phyloP scores from a whole-genome alignment of 2,888 invertebrate genomes.

The Drosophila gaucha region DNA sequence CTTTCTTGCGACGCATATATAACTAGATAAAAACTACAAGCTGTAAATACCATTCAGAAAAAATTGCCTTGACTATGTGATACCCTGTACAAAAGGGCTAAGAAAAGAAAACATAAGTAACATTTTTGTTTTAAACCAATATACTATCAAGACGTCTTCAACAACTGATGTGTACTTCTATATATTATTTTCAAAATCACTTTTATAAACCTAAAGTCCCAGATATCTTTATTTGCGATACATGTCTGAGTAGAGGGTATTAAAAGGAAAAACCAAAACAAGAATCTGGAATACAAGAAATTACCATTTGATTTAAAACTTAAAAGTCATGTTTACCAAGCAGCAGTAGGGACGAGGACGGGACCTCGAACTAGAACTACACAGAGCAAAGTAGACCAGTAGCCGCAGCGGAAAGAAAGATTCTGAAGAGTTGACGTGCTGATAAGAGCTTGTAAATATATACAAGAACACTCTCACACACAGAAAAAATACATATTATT shows the following conservation, averaged over 20 bases:
- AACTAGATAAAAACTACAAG: slow-evolving; percentile 36
- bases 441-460: slow-evolving; percentile 43
- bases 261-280: slow-evolving; percentile 41
- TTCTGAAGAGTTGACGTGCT: slow-evolving; percentile 37
- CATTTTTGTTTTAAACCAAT: too few species aligned
- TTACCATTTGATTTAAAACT: slow-evolving; percentile 66
- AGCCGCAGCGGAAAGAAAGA: slow-evolving; percentile 40
- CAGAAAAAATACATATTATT: background rate
- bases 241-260: slow-evolving; percentile 11
- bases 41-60: slow-evolving; percentile 12
- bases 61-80: background rate
- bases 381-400: slow-evolving; percentile 26
- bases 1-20: slow-evolving; percentile 25
- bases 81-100: background rate
- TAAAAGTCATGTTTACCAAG: slow-evolving; percentile 44
- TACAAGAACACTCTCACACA: background rate
- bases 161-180: too few species aligned
- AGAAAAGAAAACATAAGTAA: too few species aligned
- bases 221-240: background rate
- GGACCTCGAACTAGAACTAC: slow-evolving; percentile 26
- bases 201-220: background rate
- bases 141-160: background rate
- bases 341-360: slow-evolving; percentile 3
- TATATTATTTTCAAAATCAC: background rate
- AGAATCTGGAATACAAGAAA: slow-evolving; percentile 68